phyloP scores from a whole-genome alignment of 2,113 vertebrate genomes.

The Phalacrocorax pelagicus region DNA sequence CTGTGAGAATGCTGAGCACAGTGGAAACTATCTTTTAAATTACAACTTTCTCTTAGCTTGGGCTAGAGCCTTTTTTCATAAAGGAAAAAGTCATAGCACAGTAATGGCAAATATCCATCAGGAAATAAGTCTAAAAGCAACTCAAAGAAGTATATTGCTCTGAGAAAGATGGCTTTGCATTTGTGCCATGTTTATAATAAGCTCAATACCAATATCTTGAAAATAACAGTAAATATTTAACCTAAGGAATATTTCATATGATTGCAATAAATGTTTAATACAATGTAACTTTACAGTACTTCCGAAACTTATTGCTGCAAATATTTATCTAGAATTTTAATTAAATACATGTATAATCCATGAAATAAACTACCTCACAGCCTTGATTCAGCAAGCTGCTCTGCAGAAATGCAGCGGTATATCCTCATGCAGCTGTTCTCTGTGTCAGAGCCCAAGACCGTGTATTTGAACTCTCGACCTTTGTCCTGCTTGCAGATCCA shows the following conservation, averaged over 20 bases:
- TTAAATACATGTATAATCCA: conserved; percentile 56
- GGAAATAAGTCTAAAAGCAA: conserved; percentile 40
- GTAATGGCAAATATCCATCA: conserved; percentile 52
- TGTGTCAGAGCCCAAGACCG: not conserved
- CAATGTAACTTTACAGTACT: conserved; percentile 45
- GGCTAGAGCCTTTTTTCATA: conserved; percentile 16
- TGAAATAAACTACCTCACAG: conserved; percentile 28
- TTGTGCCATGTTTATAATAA: conserved; percentile 25
- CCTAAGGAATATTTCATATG: conserved; percentile 23
- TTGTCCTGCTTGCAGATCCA: not conserved
- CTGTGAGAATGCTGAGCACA: conserved; percentile 27
- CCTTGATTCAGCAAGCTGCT: not conserved
- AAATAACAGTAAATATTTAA: conserved; percentile 67
- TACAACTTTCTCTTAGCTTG: conserved; percentile 30
- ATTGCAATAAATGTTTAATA: conserved; percentile 56
- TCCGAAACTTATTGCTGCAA: conserved; percentile 46
- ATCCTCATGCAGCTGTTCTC: not conserved
- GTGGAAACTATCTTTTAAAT: conserved; percentile 59
- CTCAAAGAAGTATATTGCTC: conserved; percentile 19
- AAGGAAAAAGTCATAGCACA: conserved; percentile 27
- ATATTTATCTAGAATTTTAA: conserved; percentile 62
- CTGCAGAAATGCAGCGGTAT: not conserved
- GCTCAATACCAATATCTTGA: conserved; percentile 33
- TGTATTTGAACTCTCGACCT: not conserved
- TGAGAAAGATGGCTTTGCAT: conserved; percentile 27